These are phyloP conservation scores for Psylliodes chrysocephalus DNA, from an alignment of 2,888 invertebrate genomes.

Conservation along the genomic window DNA sequence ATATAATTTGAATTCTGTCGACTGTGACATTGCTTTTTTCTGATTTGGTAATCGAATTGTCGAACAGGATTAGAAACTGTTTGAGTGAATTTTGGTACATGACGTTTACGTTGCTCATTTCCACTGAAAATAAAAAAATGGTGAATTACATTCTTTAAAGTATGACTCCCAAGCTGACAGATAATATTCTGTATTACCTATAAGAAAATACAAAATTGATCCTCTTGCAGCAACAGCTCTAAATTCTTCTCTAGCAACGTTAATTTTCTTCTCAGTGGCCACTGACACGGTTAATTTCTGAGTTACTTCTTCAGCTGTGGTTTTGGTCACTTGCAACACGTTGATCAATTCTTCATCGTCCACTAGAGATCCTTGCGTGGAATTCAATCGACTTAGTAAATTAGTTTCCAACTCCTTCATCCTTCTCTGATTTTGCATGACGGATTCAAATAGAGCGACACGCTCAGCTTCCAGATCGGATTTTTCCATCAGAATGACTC, in stretches of 20 bases:
- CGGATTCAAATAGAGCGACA: constrained; percentile 92
- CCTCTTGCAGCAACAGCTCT: constrained; percentile 94
- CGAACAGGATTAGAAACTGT: constrained; percentile 93
- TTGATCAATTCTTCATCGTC: constrained; percentile 95
- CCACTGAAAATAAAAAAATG: constrained; percentile 70
- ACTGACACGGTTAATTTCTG: constrained; percentile 93
- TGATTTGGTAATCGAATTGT: constrained; percentile 92
- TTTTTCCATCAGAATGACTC: constrained; percentile 96
- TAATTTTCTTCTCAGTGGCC: constrained; percentile 93
- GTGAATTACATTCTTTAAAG: not conserved
- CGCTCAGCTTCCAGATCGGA: constrained; percentile 94
- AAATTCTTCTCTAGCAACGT: constrained; percentile 93
- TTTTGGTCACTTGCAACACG: constrained; percentile 82
- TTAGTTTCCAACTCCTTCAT: constrained; percentile 97
- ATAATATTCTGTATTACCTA: constrained; percentile 58
- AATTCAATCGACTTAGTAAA: constrained; percentile 88
- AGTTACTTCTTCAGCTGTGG: constrained; percentile 93
- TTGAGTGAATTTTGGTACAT: constrained; percentile 98
- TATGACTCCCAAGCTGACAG: no score
- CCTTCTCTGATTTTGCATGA: constrained; percentile 94
- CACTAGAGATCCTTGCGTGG: constrained; percentile 92
- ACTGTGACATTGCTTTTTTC: constrained; percentile 84
- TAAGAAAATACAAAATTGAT: constrained; percentile 93
- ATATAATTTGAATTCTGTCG: constrained; percentile 89
- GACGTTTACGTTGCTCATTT: constrained; percentile 95